Evolutionary conservation across 2,888 invertebrate species (phyloP), one percentile per base, ranked within the genome.

Genomic region (Agonopterix arenella): DNA sequence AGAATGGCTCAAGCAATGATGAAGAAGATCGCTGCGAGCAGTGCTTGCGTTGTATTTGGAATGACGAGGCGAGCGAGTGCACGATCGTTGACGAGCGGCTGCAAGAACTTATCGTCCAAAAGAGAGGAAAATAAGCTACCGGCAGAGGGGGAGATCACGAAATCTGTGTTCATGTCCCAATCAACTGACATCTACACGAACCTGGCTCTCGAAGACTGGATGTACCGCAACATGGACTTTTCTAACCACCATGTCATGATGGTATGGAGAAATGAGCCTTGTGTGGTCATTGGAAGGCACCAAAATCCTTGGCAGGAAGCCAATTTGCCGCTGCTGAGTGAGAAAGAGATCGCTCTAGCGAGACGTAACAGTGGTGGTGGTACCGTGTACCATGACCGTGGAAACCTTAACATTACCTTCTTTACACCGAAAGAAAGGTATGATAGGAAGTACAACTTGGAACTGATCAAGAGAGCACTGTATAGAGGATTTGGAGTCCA

Each of bases 271-370:
- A 99, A 98, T 79, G 92, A 94, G 60, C 98, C 98, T 0, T 95
- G 97, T 73, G 96, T 99, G 49, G 98, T 99, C 4, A 93, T 99
- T 73, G 99, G 99, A 5, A 92, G 97, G 51, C 97, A 98, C 80
- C 99, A 99, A 80, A 99, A 99, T 82, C 97, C 98, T 0, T 99
- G 98, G 95, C 77, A 93, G 37, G 99, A 99, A 79, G 94, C 96
- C 1, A 95, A 98, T 77, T 84, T 96, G 2, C 90, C 92, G 2
- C 90, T 90, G 43, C 77, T 96, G 46, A 73, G 90, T 54, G 91
- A 93, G 46, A 89, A 91, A 43, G 93, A 93, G 11, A 93, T 98
- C 51, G 89, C 91, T 9, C 68, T 98, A 53, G 98, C 96, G 0
- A 91, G 99, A 52, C 91, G 99, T 43, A 96, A 96, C 70, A 98